phyloP scores from a whole-genome alignment of 2,888 invertebrate genomes.

The Trachelus iudaicus region DNA sequence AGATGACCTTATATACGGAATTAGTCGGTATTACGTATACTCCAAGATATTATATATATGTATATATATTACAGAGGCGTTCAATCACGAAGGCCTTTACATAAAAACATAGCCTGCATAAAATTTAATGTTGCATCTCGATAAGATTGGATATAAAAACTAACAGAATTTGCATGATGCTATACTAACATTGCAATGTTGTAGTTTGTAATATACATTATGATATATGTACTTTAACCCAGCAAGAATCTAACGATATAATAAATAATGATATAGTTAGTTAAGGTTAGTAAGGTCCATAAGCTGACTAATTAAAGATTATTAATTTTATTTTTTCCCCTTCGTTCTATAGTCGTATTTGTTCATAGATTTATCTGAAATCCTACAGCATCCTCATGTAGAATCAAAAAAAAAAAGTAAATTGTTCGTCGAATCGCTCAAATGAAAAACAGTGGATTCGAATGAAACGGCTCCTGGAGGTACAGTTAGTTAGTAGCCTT shows the following conservation, averaged over 20 bases:
- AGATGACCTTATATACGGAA: neutral
- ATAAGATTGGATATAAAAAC: neutral
- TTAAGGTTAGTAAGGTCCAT: neutral
- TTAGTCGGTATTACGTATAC: too few relatives aligned
- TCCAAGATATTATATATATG: too few relatives aligned
- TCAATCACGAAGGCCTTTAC: neutral
- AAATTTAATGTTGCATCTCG: neutral
- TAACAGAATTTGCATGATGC: neutral
- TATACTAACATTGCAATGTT: neutral
- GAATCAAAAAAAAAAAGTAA: neutral
- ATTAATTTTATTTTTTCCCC: neutral
- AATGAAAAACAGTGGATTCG: neutral
- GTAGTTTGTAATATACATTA: neutral
- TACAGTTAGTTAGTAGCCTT: slow-evolving; percentile 56
- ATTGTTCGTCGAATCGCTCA: neutral
- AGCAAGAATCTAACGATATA: neutral
- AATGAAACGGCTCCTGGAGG: slow-evolving; percentile 5
- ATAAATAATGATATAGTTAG: neutral
- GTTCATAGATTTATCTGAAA: neutral
- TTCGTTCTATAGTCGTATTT: neutral
- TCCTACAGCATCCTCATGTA: neutral
- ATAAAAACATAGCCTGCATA: neutral
- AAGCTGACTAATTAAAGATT: neutral
- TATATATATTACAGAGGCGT: too few relatives aligned
- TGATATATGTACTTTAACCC: neutral